phyloP scores from a whole-genome alignment of 2,797 vertebrate genomes.

The Sternarchorhynchus goeldii region DNA sequence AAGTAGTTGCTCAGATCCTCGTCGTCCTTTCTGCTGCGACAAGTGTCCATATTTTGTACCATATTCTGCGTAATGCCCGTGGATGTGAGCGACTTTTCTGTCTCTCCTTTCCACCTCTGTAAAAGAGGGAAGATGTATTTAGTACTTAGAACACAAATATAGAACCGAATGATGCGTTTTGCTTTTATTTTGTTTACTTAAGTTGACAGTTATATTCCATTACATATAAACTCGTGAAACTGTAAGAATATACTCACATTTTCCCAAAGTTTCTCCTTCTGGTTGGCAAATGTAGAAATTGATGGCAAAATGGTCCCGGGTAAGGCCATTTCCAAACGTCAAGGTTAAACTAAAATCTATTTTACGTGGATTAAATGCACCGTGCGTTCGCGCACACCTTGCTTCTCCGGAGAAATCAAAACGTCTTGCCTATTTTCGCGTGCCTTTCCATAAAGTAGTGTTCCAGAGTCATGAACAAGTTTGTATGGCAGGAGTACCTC shows the following conservation, averaged over 20 bases:
- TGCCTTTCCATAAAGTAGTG: constrained; percentile 59
- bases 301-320: constrained; percentile 90
- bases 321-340: constrained; percentile 81
- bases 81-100: constrained; percentile 72
- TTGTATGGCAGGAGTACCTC: constrained; percentile 74
- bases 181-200: too few relatives aligned
- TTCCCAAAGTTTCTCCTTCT: constrained; percentile 86
- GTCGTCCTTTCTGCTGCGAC: constrained; percentile 81
- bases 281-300: constrained; percentile 89
- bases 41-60: constrained; percentile 76
- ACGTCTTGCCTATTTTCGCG: constrained; percentile 6
- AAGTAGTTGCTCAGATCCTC: constrained; percentile 90
- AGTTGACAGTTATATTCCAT: too few relatives aligned
- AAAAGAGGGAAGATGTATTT: constrained; percentile 48
- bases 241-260: constrained; percentile 79
- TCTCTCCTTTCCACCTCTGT: constrained; percentile 85
- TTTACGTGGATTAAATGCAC: neutral
- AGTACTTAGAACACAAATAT: neutral
- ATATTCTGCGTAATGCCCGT: constrained; percentile 77
- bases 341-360: constrained; percentile 46
- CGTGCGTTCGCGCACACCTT: constrained; percentile 16
- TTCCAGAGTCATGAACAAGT: constrained; percentile 66
- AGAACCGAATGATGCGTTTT: too few relatives aligned
- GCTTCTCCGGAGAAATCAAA: constrained; percentile 27
- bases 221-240: neutral